Conservation (phyloP, 1,140 invertebrate species). For the Sycophila sp. region DNA sequence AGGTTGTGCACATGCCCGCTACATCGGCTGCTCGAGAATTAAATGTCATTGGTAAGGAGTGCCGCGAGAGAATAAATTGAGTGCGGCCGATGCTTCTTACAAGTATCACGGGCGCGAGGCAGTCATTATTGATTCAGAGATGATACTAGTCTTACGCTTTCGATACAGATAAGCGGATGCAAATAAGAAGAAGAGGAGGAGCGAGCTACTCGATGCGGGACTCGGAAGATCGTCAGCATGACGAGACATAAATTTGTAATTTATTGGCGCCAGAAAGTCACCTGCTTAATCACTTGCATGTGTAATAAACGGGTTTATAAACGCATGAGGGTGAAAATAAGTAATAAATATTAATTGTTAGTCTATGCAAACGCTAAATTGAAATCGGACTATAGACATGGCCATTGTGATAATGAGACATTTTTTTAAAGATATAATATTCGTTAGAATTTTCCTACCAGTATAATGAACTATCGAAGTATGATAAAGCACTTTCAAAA, state of each 20-base stretch:
- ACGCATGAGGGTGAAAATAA: background rate
- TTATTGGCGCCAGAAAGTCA: conserved; percentile 30
- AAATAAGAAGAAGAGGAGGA: background rate
- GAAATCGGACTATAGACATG: too few relatives aligned
- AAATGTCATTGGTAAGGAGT: background rate
- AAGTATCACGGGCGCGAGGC: background rate
- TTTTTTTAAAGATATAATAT: too few relatives aligned
- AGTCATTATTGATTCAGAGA: conserved; percentile 19
- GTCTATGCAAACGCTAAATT: too few relatives aligned
- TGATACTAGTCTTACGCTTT: conserved; percentile 30
- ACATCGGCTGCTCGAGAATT: conserved; percentile 22
- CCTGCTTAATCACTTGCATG: conserved; percentile 25
- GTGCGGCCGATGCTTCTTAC: background rate
- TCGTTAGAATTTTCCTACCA: too few relatives aligned
- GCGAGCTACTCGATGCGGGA: background rate
- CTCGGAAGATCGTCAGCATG: conserved; percentile 24
- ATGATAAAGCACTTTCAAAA: too few relatives aligned
- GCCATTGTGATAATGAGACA: too few relatives aligned
- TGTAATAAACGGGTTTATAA: conserved; percentile 16
- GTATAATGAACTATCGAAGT: too few relatives aligned
- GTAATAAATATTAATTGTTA: conserved; percentile 19
- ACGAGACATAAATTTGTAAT: conserved; percentile 25
- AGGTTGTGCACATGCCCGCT: conserved; percentile 8
- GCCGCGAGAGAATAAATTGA: background rate
- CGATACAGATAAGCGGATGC: conserved; percentile 11